Conservation (phyloP, 1,140 invertebrate species). For the Cataglyphis hispanica region DNA sequence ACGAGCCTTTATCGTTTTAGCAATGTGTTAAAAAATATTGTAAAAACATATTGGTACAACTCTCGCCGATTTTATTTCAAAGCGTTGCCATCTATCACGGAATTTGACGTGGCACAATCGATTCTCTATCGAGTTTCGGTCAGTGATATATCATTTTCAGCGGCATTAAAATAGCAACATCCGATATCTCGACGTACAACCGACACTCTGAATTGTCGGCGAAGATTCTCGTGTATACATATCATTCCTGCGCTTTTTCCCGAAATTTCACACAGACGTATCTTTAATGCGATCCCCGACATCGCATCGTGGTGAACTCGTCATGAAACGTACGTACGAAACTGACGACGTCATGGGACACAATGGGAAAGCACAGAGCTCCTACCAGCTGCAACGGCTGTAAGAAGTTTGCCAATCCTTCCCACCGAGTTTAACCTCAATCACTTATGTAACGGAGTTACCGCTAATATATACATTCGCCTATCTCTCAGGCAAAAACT, state of each 20-base stretch:
- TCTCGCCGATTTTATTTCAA: constrained; percentile 46
- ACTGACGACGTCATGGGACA: constrained; percentile 47
- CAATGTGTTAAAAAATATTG: constrained; percentile 16
- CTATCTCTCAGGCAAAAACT: constrained; percentile 18
- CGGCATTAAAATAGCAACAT: constrained; percentile 58
- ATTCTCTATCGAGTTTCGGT: constrained; percentile 53
- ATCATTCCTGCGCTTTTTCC: constrained; percentile 18
- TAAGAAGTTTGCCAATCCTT: constrained; percentile 70
- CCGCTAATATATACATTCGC: constrained; percentile 24
- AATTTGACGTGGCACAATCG: constrained; percentile 35
- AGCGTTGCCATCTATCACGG: constrained; percentile 48
- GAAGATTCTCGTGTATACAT: constrained; percentile 47
- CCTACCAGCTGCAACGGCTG: constrained; percentile 54
- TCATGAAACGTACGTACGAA: constrained; percentile 49
- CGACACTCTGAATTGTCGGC: constrained; percentile 44
- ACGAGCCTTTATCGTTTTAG: not conserved
- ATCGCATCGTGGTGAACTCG: constrained; percentile 23
- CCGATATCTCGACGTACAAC: constrained; percentile 56
- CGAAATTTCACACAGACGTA: constrained; percentile 55
- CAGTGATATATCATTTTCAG: constrained; percentile 51
- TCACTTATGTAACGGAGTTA: constrained; percentile 69
- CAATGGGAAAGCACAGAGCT: constrained; percentile 52
- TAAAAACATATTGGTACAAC: constrained; percentile 47
- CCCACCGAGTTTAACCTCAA: constrained; percentile 66
- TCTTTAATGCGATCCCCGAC: constrained; percentile 59